These are phyloP conservation scores for Drosophila affinis DNA, from an alignment of 2,888 invertebrate species.

Conservation along the genomic window DNA sequence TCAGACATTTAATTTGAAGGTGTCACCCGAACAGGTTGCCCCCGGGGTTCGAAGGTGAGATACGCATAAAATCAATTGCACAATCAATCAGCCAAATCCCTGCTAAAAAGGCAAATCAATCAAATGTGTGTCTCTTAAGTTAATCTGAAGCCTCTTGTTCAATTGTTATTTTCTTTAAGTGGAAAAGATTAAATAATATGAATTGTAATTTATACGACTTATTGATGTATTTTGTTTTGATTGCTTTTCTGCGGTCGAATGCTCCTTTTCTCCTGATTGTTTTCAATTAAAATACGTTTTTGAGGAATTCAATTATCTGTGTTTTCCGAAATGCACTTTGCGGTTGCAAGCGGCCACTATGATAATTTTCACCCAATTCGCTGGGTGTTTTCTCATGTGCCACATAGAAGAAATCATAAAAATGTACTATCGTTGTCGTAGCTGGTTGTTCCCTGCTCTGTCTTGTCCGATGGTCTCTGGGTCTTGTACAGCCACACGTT, in stretches of 20 bases:
- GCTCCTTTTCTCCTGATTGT: neutral
- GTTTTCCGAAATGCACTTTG: constrained; percentile 12
- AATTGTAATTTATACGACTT: neutral
- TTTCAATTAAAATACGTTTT: neutral
- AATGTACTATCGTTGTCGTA: constrained; percentile 23
- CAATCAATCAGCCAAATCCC: constrained; percentile 19
- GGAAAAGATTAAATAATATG: neutral
- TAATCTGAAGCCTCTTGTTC: neutral
- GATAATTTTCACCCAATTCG: constrained; percentile 37
- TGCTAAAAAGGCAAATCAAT: constrained; percentile 18
- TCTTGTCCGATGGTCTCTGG: constrained; percentile 1
- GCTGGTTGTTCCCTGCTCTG: neutral
- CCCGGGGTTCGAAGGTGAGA: constrained; percentile 8
- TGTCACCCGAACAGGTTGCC: constrained; percentile 34
- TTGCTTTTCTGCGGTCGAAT: neutral
- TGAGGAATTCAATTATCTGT: neutral
- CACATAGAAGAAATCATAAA: constrained; percentile 38
- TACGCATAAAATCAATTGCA: constrained; percentile 12
- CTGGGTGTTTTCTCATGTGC: constrained; percentile 36
- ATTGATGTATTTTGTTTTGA: neutral
- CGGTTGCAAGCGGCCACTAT: constrained; percentile 12
- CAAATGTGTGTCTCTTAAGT: neutral
- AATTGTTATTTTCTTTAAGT: neutral
- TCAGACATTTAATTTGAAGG: constrained; percentile 56
- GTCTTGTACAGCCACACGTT: constrained; percentile 15